Evolutionary conservation across 2,113 vertebrate genomes (phyloP).

Genomic region (Turdus rufiventris): DNA sequence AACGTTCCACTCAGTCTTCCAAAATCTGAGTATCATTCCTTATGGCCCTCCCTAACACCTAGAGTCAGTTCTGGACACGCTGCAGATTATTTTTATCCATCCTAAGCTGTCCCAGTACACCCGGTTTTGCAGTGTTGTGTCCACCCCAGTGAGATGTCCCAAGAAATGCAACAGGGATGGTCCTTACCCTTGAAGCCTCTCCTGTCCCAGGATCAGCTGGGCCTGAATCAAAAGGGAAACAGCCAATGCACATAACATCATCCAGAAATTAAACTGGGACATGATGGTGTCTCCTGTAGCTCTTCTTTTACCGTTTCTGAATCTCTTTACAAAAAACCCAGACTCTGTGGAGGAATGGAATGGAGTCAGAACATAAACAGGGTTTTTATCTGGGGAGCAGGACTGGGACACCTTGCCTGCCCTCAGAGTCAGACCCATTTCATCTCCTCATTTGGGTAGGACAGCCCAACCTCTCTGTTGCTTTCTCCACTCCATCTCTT

Average conservation of each 20-base stretch:
- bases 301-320: not conserved
- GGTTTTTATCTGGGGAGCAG: not conserved
- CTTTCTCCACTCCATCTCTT: not conserved
- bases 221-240: not conserved
- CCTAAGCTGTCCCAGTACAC: accelerated
- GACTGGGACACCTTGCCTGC: accelerated
- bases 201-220: not conserved
- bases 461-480: not conserved
- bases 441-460: not conserved
- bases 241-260: not conserved
- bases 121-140: not conserved
- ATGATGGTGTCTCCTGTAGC: not conserved
- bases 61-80: not conserved
- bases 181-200: not conserved
- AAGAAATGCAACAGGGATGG: not conserved
- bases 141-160: not conserved
- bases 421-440: not conserved
- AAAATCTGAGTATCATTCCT: not conserved
- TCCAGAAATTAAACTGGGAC: not conserved
- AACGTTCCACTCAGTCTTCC: constrained; percentile 35
- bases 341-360: not conserved
- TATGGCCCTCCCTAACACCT: not conserved
- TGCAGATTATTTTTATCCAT: constrained; percentile 19
- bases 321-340: not conserved
- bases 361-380: accelerated